Conservation (phyloP, 53 echinoderm and acorn worm genomes). For the Crossaster papposus region DNA sequence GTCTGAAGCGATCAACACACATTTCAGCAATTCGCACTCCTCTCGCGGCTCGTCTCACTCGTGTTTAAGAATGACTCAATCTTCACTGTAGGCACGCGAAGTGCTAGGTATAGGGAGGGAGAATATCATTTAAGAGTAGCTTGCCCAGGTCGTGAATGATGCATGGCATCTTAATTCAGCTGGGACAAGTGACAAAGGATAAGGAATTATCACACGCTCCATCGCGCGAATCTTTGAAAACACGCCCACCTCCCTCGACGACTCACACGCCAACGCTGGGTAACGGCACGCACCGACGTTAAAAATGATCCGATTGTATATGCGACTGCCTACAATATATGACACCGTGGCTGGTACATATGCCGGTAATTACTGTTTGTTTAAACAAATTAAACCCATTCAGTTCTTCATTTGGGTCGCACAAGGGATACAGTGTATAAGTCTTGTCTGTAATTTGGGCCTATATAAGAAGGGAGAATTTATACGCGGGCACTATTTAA, state of each 20-base stretch:
- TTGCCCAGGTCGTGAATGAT: not conserved
- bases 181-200: not conserved
- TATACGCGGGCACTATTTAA: too few relatives aligned
- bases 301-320: not conserved
- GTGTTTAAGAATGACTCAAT: not conserved
- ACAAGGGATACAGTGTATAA: too few relatives aligned
- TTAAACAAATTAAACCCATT: not conserved
- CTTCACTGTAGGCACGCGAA: not conserved
- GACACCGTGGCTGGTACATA: not conserved
- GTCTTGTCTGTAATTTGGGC: too few relatives aligned
- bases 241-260: not conserved
- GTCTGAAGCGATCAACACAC: not conserved
- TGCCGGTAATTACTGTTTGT: slow-evolving; percentile 28
- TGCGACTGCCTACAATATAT: not conserved
- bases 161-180: not conserved
- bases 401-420: not conserved
- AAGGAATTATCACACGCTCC: slow-evolving; percentile 21
- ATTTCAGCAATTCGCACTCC: not conserved
- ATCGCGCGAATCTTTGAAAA: not conserved
- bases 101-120: not conserved
- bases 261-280: not conserved
- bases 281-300: slow-evolving; percentile 5
- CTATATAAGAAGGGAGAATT: too few relatives aligned
- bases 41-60: not conserved
- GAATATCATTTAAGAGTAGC: not conserved